Evolutionary conservation across 2,113 vertebrate genomes (phyloP), one percentile per base, ranked within the genome.

Genomic region (Rousettus leschenaultii): DNA sequence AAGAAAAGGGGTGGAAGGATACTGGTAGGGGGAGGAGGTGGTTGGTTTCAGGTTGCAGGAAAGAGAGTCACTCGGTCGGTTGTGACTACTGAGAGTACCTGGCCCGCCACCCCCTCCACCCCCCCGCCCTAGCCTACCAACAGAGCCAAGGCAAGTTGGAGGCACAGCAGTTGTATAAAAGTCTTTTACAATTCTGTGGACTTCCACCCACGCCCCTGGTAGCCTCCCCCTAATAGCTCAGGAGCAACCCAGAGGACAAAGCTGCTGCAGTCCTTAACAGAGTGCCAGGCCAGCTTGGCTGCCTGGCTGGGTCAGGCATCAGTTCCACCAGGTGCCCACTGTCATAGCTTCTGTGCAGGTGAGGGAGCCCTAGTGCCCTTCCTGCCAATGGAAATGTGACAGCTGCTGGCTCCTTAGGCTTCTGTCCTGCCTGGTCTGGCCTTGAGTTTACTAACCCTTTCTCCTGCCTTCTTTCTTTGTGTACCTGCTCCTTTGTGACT

Each of bases 201-300:
- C 19, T n/a, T 22, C 1, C 3, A 3, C 14, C 55, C 10, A 14
- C 0, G 2, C 1, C 16, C n/a, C 35, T 0, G 3, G 51, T 63
- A 55, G 9, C 30, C 40, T 43, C n/a, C 71, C 14, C 0, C 0
- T 10, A 66, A 7, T 0, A 33, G 40, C 48, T 63, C 38, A n/a
- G 61, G 11, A 86, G 26, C 8, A 18, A 22, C 14, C 11, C 63
- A 22, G 40, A 75, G 55, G 70, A 21, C 45, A 45, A n/a, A 4
- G 51, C 6, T n/a, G 18, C 8, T 12, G 2, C 0, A 7, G 26
- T 28, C 33, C 33, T 66, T 63, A 61, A 75, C 15, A 48, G 51
- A 83, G 26, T 0, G 0, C 4, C 15, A 33, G 26, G 11, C 28
- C 9, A 33, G 15, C 3, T 40, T 7, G 22, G 22, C 45, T 48